Evolutionary conservation across 2,797 vertebrate genomes (phyloP).

Genomic region (Lagorchestes hirsutus): DNA sequence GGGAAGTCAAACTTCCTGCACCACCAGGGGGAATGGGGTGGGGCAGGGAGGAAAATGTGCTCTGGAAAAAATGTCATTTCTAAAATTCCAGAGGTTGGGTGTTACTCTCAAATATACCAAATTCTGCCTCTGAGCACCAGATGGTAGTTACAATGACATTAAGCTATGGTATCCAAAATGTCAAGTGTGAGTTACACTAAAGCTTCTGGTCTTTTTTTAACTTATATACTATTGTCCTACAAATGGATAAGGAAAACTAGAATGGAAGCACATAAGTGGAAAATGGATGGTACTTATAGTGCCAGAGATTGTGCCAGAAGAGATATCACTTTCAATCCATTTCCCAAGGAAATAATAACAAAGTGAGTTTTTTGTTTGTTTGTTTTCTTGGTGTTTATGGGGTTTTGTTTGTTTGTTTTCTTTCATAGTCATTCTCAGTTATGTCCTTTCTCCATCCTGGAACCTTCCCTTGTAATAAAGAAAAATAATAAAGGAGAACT

Average conservation of each 20-base stretch:
- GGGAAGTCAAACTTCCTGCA: neutral
- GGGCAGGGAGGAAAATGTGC: no score
- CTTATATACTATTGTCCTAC: neutral
- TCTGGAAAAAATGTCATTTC: neutral
- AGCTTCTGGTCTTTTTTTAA: neutral
- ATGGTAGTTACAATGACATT: neutral
- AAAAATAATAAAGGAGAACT: neutral
- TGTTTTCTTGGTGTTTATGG: neutral
- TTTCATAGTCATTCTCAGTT: neutral
- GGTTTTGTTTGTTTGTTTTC: neutral
- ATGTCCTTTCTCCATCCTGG: neutral
- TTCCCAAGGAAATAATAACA: neutral
- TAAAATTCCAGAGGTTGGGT: neutral
- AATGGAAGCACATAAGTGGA: neutral
- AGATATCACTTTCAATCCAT: neutral
- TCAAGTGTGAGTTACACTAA: neutral
- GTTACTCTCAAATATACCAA: neutral
- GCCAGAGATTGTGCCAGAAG: neutral
- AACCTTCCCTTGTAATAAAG: neutral
- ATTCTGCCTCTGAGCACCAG: neutral
- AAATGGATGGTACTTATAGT: neutral
- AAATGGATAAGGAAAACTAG: neutral
- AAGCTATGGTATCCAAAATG: neutral
- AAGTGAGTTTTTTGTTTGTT: neutral
- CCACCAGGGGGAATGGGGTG: no score